Evolutionary conservation across 2,113 vertebrate species (phyloP).

Genomic region (Myxocyprinus asiaticus): DNA sequence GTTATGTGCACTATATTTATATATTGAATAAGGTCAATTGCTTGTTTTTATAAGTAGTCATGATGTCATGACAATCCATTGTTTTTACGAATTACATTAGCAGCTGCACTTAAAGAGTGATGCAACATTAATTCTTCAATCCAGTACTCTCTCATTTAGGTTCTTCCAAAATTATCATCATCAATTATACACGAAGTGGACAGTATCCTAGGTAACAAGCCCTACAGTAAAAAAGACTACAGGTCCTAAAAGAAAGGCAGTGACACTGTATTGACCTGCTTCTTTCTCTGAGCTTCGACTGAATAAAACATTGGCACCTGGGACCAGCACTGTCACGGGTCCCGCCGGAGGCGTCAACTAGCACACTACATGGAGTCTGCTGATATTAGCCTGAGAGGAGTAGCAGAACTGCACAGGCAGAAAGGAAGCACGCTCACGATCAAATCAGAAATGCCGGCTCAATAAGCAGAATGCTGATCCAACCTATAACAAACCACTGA

Average conservation of each 20-base stretch:
- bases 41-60: too few species aligned
- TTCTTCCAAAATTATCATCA: slow-evolving; percentile 91
- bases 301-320: slow-evolving; percentile 25
- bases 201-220: slow-evolving; percentile 94
- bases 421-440: not conserved
- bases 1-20: too few species aligned
- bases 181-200: slow-evolving; percentile 89
- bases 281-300: slow-evolving; percentile 23
- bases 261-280: slow-evolving; percentile 24
- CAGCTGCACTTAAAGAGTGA: too few species aligned
- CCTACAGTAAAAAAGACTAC: slow-evolving; percentile 93
- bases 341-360: slow-evolving; percentile 26
- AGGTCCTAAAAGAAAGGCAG: slow-evolving; percentile 74
- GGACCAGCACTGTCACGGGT: slow-evolving; percentile 31
- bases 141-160: slow-evolving; percentile 65
- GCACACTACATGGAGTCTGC: slow-evolving; percentile 21
- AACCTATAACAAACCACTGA: slow-evolving; percentile 6
- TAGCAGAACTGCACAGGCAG: not conserved
- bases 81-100: too few species aligned
- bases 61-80: too few species aligned
- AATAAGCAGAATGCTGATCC: slow-evolving; percentile 3
- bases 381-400: slow-evolving; percentile 1
- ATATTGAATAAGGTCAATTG: too few species aligned
- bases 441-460: slow-evolving; percentile 37
- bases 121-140: too few species aligned